These are phyloP conservation scores for Euura saliciscinereae DNA, from an alignment of 1,140 invertebrate genomes.

Conservation along the genomic window DNA sequence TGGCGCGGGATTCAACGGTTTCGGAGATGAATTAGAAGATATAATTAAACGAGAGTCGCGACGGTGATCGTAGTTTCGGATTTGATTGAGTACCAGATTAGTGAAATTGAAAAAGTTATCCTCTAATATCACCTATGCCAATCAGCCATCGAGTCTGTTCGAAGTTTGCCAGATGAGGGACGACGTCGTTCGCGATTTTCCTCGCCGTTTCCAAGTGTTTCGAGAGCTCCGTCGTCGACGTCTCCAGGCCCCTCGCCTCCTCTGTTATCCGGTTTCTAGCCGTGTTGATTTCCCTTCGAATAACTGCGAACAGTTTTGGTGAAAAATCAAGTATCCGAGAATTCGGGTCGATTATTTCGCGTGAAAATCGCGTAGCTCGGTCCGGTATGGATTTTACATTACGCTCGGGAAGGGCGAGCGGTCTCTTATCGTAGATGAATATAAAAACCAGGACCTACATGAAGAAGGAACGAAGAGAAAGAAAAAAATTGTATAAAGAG, in stretches of 20 bases:
- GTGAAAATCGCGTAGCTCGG: neutral
- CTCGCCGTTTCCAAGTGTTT: conserved; percentile 50
- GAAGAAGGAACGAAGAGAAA: neutral
- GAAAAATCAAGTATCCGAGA: neutral
- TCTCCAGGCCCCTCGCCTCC: conserved; percentile 49
- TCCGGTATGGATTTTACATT: no score
- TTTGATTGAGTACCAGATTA: neutral
- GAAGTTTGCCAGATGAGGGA: conserved; percentile 45
- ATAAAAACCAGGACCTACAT: no score
- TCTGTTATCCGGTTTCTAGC: conserved; percentile 51
- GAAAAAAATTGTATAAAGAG: neutral
- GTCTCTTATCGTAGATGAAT: no score
- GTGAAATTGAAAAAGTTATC: conserved; percentile 5
- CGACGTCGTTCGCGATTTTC: conserved; percentile 36
- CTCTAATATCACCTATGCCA: conserved; percentile 45
- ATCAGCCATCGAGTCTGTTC: conserved; percentile 55
- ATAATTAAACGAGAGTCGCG: neutral
- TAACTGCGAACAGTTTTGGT: conserved; percentile 34
- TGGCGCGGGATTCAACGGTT: no score
- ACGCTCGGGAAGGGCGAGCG: no score
- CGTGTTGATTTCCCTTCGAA: conserved; percentile 51
- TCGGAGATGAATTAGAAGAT: no score
- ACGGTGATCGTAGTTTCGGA: neutral
- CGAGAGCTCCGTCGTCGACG: conserved; percentile 44
- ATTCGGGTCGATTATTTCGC: neutral